Base-by-base conservation (phyloP, 2,113 vertebrate species). In the Bufo bufo region DNA sequence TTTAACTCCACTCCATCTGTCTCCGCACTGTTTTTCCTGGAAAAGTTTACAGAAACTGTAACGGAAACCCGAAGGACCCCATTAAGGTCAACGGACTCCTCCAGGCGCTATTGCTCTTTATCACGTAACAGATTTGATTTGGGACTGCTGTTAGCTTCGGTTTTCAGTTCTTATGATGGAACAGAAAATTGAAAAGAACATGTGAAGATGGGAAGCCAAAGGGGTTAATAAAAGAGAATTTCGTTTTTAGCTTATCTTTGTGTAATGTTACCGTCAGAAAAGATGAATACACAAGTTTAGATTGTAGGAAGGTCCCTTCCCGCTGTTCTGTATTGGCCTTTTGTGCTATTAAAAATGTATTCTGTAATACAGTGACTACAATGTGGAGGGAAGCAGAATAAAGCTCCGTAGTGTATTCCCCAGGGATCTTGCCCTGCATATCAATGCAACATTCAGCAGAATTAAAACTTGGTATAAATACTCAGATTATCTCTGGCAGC, bases 391-490 rank as follows among this genome's bases (percentile, higher is more conserved):
- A 59, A 45, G 14, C 63, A n/a, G 17, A 23, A 19, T 49, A 66
- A 52, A 23, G 45, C 82, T 84, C 49, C 49, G 17, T 23, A 33
- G 63, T 52, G 52, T 71, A 52, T 52, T 71, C 82, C 63, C 49
- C 13, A 8, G n/a, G 82, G 65, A 84, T 47, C 8, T 17, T 61
- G 56, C 56, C 23, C 16, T 9, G 49, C 65, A 84, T 84, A 52
- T 84, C 43, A 52, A 66, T 23, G 63, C 63, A 71, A 71, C 9
- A 54, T 75, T 75, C 72, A 75, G 45, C 9, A 69, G 82, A 84
- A 84, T 84, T 69, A 54, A 84, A 84, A 69, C 82, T 52, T 84
- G 49, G 45, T 83, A 83, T 88, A 88, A 88, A 88, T 88, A 84
- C 58, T 82, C 65, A 66, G 14, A 82, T 87, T 83, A 84, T 77